phyloP scores from a whole-genome alignment of 2,888 invertebrate genomes.

The Phyto melanocephala region DNA sequence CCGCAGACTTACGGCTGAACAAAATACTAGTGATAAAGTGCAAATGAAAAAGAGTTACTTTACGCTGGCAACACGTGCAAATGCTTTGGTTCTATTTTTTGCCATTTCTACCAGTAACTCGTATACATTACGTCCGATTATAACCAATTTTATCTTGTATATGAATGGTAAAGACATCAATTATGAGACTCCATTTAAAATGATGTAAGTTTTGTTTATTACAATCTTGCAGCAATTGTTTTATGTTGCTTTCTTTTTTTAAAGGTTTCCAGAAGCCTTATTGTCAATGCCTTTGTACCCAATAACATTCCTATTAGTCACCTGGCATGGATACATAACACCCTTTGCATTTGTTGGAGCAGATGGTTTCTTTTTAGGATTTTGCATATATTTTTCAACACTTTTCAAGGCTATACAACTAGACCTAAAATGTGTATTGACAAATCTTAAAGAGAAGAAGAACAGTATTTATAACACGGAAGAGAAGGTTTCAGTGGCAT shows the following conservation, averaged over 20 bases:
- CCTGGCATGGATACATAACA: constrained; percentile 74
- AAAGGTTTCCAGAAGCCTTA: constrained; percentile 70
- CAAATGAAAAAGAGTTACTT: constrained; percentile 66
- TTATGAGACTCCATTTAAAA: constrained; percentile 73
- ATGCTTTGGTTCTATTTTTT: constrained; percentile 65
- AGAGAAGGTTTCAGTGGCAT: constrained; percentile 34
- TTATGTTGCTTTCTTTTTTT: not conserved
- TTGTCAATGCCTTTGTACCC: constrained; percentile 72
- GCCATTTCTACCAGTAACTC: constrained; percentile 68
- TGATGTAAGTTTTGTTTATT: constrained; percentile 69
- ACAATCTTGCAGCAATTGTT: not conserved
- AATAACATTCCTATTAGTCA: constrained; percentile 69
- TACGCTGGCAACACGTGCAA: constrained; percentile 70
- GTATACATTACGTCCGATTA: constrained; percentile 69
- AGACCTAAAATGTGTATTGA: constrained; percentile 66
- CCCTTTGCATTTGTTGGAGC: constrained; percentile 69
- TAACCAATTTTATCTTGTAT: constrained; percentile 65
- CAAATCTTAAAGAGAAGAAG: not conserved
- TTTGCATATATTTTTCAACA: constrained; percentile 71
- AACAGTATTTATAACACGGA: not conserved
- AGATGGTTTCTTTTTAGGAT: constrained; percentile 73
- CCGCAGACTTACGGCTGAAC: constrained; percentile 65
- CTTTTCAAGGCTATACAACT: constrained; percentile 69
- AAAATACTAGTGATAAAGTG: constrained; percentile 63
- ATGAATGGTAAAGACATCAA: constrained; percentile 68